Base-by-base conservation (phyloP, 2,888 invertebrate species). In the Andrena fulva region DNA sequence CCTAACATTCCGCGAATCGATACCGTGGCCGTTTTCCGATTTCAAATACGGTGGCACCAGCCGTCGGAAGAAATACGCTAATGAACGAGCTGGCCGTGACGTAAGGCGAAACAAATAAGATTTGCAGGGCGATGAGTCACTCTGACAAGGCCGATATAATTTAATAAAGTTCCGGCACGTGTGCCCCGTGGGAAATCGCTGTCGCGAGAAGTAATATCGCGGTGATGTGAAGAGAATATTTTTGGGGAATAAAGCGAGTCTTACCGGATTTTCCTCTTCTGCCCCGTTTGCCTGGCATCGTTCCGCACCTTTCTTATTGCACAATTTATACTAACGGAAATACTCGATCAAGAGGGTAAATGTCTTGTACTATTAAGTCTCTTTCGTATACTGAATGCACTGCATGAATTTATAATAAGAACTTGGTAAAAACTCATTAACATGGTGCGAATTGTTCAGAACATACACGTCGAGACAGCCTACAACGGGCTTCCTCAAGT, bases 331-430 rank as follows among this genome's bases (percentile, higher is more conserved):
- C 95, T 95, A 94, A 95, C 94, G 94, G 94, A 95, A 94, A 95
- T 95, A 95, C 95, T 95, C 95, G 95, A 97, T 97, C 97, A 97
- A 96, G 97, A 97, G 94, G 96, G 96, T 95, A 96, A 96, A 96
- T 96, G 96, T 96, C 96, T 96, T 93, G 95, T 95, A 96, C 96
- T 96, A 95, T 95, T 95, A 95, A 96, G 96, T 96, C 95, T 96
- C 95, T 95, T 96, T 95, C 95, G 95, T 95, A 95, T 95, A 95
- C 95, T 95, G 95, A 95, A 95, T 94, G 96, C 96, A 96, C 95
- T 95, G 95, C 96, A 96, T 95, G 95, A 95, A 96, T 95, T 96
- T 95, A 95, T 95, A 95, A 95, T 95, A 95, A 95, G 95, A 95
- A 96, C 95, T 95, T 95, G 95, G 95, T 95, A 94, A 95, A 96